Conservation (phyloP, 2,797 vertebrate genomes). For the Melanotaenia maccullochi region DNA sequence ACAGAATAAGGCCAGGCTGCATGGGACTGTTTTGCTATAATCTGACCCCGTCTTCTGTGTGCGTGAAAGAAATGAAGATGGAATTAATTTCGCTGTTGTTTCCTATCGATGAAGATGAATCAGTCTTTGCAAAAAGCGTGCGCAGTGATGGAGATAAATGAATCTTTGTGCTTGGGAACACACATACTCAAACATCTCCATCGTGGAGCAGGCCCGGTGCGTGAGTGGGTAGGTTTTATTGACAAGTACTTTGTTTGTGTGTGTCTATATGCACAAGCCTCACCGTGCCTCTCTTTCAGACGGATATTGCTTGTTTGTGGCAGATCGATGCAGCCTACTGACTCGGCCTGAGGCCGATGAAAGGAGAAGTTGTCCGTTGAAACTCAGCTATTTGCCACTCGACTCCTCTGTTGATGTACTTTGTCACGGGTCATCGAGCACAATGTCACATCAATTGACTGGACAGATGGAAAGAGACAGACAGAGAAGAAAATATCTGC, state of each 20-base stretch:
- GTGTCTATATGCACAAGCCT: constrained; percentile 48
- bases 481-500: constrained; percentile 43
- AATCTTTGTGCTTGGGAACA: neutral
- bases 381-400: constrained; percentile 74
- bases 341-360: constrained; percentile 69
- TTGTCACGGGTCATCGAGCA: constrained; percentile 69
- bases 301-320: constrained; percentile 64
- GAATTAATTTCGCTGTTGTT: constrained; percentile 14
- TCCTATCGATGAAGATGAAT: constrained; percentile 8
- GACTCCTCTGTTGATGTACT: constrained; percentile 71
- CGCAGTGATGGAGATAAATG: constrained; percentile 12
- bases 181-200: constrained; percentile 28
- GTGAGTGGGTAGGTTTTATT: constrained; percentile 53
- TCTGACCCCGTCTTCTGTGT: constrained; percentile 56
- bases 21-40: constrained; percentile 66
- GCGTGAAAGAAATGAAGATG: constrained; percentile 20
- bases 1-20: constrained; percentile 72
- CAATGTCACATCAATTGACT: constrained; percentile 77
- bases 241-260: constrained; percentile 55
- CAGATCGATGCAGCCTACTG: constrained; percentile 76
- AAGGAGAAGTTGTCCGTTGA: constrained; percentile 72
- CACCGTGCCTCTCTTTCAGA: constrained; percentile 48
- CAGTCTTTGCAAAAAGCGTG: neutral
- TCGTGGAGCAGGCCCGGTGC: constrained; percentile 29
- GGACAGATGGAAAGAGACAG: constrained; percentile 62